Evolutionary conservation across 2,888 invertebrate species (phyloP), one percentile per base, ranked within the genome.

Genomic region (Tenthredo scrophulariae): DNA sequence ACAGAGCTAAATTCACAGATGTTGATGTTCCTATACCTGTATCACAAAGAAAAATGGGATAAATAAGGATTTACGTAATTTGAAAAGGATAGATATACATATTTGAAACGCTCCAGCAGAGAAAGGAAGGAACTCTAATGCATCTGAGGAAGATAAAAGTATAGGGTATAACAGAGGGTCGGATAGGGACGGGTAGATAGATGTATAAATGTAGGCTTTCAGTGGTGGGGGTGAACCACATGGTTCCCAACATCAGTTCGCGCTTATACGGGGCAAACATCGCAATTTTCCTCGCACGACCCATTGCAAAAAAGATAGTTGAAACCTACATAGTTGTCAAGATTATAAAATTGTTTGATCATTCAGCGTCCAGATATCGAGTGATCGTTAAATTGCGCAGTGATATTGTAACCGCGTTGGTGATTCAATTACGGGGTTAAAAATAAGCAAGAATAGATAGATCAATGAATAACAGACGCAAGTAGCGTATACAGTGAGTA

Each of bases 171-270:
- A 22, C 18, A 40, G n/a, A 40, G 43, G 22, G 46, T 74, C 4
- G 74, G 22, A 43, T 40, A 74, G 43, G 15, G 46, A 74, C 26
- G 74, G 46, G 26, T 18, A 33, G 37, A 70, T 62, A 26, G 62
- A 62, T 62, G 26, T 7, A 62, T 22, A 62, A 46, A 46, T 46
- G 46, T 62, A 62, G 62, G 6, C 15, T 50, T 18, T 54, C 26
- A 26, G 85, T 85, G 84, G 88, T 86, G 88, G 87, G 88, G 87
- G 84, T 65, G 84, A 84, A 88, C 88, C 89, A 89, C 89, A 89
- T 89, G 89, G 88, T 89, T 87, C 85, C 85, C 87, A 86, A 86
- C 87, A 87, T 86, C 85, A 83, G 83, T 46, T 62, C 82, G 83
- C 83, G 85, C 85, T 62, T 26, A 33, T 46, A 54, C 26, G 37